These are phyloP conservation scores for Pristionchus japonicus DNA, from an alignment of 2,888 invertebrate species.

Conservation along the genomic window DNA sequence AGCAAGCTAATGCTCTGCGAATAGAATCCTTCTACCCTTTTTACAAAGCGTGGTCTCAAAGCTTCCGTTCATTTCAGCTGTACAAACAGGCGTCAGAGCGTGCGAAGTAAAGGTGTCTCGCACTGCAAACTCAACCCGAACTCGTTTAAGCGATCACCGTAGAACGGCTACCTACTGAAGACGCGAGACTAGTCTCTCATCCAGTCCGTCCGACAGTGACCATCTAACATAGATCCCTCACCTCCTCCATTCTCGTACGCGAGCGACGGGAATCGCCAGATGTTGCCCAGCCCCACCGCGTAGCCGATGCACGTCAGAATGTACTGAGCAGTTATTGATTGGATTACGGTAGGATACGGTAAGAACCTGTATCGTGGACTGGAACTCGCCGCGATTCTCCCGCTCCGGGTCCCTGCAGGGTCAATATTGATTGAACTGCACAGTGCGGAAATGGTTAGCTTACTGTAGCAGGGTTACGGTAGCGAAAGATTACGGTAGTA, in stretches of 20 bases:
- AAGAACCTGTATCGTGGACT: slow-evolving; percentile 14
- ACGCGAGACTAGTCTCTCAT: background rate
- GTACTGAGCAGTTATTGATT: slow-evolving; percentile 56
- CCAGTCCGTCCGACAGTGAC: slow-evolving; percentile 60
- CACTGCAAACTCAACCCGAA: too few species aligned
- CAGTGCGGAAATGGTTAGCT: background rate
- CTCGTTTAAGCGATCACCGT: too few species aligned
- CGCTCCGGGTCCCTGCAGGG: slow-evolving; percentile 36
- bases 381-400: slow-evolving; percentile 25
- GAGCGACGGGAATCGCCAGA: slow-evolving; percentile 61
- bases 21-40: too few species aligned
- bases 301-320: slow-evolving; percentile 67
- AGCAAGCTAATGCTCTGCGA: too few species aligned
- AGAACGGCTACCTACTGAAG: too few species aligned
- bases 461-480: background rate
- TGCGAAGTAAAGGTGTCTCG: too few species aligned
- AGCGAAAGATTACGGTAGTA: background rate
- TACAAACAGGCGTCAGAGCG: too few species aligned
- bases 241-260: slow-evolving; percentile 65
- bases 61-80: too few species aligned
- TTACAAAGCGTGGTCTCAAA: too few species aligned
- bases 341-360: background rate
- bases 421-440: too few species aligned
- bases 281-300: slow-evolving; percentile 71
- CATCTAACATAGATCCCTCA: too few species aligned